These are phyloP conservation scores for Eonycteris spelaea DNA, from an alignment of 2,113 vertebrate species.

Conservation along the genomic window DNA sequence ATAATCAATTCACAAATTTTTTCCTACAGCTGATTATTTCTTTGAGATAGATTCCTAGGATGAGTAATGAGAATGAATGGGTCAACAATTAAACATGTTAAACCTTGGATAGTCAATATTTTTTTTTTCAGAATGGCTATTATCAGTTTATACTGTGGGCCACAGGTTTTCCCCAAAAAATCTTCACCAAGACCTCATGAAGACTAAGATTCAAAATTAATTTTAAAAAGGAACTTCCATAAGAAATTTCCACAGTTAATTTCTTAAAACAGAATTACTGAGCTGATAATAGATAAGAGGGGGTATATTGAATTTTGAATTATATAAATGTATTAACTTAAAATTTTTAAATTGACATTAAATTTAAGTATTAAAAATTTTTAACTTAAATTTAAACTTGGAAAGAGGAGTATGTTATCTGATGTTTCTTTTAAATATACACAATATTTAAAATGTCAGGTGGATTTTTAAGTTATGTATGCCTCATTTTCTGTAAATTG, in stretches of 20 bases:
- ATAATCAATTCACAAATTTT: neutral
- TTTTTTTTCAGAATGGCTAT: neutral
- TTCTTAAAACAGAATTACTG: neutral
- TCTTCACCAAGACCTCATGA: neutral
- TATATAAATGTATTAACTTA: neutral
- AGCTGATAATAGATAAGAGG: neutral
- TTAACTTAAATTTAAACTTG: neutral
- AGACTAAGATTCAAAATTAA: constrained; percentile 5
- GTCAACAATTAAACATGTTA: neutral
- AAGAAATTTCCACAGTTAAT: neutral
- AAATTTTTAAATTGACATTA: neutral
- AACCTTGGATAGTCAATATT: neutral
- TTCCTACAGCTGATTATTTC: neutral
- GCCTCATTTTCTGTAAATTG: neutral
- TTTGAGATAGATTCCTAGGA: neutral
- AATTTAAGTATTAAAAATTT: neutral
- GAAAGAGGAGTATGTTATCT: neutral
- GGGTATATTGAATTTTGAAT: neutral
- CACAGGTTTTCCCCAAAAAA: neutral
- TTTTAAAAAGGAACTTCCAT: neutral
- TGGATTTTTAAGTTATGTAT: neutral
- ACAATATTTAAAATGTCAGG: neutral
- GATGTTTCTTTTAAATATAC: neutral
- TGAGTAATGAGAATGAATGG: neutral
- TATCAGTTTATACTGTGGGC: neutral